A percentile compares a stretch with the other conserved stretches of the same genome.
Conservation (phyloP, 64 coral and sea anemone genomes). For the Trachythela sp. region DNA sequence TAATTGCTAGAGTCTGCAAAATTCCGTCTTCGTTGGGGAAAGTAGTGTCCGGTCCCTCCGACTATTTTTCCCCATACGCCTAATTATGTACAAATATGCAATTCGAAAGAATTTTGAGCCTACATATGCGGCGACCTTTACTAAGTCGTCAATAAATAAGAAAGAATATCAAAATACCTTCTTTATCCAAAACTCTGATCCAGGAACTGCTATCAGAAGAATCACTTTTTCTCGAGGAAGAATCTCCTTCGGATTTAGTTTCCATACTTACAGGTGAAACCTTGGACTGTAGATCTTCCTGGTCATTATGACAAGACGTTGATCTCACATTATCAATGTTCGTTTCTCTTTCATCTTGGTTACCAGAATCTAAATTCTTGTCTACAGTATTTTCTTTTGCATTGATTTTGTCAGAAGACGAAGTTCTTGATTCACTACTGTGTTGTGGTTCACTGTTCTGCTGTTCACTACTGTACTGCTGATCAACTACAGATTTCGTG, state of each 20-base stretch:
- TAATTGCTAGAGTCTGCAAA: too few species aligned
- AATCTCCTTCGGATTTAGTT: background rate
- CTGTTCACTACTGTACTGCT: too few species aligned
- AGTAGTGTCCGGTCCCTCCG: too few species aligned
- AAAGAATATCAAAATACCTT: too few species aligned
- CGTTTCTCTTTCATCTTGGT: background rate
- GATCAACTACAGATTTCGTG: too few species aligned
- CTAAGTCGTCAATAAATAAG: too few species aligned
- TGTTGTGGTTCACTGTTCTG: background rate
- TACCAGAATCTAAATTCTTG: background rate
- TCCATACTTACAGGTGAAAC: background rate
- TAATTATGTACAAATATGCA: too few species aligned
- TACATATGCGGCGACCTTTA: too few species aligned
- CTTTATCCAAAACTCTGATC: background rate
- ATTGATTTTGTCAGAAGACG: background rate
- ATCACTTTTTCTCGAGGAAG: background rate
- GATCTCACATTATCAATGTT: background rate
- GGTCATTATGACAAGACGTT: background rate
- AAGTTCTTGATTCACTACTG: background rate
- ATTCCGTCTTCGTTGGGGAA: too few species aligned
- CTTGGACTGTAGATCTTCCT: background rate
- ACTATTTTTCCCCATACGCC: too few species aligned
- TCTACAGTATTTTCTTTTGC: background rate
- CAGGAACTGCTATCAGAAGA: conserved; percentile 7
- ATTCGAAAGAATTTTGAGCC: too few species aligned